Conservation (phyloP, 2,888 invertebrate genomes). For the Melolontha melolontha region DNA sequence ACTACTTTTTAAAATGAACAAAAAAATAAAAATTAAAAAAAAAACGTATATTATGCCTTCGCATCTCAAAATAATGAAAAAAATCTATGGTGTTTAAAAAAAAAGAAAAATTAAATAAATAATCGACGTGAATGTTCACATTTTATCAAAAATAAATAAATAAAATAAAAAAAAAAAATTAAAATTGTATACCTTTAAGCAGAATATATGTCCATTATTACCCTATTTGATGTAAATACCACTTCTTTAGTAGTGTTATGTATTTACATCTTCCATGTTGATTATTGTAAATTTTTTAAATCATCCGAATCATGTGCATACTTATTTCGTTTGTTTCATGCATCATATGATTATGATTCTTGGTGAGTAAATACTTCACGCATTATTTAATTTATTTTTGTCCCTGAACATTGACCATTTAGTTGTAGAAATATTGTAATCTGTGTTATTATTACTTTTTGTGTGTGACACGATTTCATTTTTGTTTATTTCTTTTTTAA, state of each 20-base stretch:
- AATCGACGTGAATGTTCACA: conserved; percentile 9
- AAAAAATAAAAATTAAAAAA: conserved; percentile 7
- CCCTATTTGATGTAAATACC: conserved; percentile 5
- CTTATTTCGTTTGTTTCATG: conserved; percentile 57
- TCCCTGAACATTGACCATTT: neutral
- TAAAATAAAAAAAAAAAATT: conserved; percentile 9
- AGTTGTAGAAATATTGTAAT: neutral
- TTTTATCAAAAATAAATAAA: conserved; percentile 16
- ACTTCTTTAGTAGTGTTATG: neutral
- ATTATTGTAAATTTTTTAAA: conserved; percentile 37
- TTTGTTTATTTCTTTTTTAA: too few relatives aligned
- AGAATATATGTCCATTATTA: neutral
- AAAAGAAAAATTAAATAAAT: neutral
- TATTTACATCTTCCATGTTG: conserved; percentile 6
- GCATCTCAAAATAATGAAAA: conserved; percentile 9
- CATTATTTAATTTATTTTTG: neutral
- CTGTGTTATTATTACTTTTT: too few relatives aligned
- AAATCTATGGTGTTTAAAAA: conserved; percentile 23
- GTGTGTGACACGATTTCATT: too few relatives aligned
- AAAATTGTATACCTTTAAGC: conserved; percentile 22
- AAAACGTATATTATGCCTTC: conserved; percentile 21
- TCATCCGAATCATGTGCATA: conserved; percentile 51
- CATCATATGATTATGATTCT: conserved; percentile 56
- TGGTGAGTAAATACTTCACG: conserved; percentile 53
- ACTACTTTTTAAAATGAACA: neutral